Percentiles rank a stretch among this genome's conserved stretches.
Conservation (phyloP, 2,797 vertebrate species). For the Falco berigora region DNA sequence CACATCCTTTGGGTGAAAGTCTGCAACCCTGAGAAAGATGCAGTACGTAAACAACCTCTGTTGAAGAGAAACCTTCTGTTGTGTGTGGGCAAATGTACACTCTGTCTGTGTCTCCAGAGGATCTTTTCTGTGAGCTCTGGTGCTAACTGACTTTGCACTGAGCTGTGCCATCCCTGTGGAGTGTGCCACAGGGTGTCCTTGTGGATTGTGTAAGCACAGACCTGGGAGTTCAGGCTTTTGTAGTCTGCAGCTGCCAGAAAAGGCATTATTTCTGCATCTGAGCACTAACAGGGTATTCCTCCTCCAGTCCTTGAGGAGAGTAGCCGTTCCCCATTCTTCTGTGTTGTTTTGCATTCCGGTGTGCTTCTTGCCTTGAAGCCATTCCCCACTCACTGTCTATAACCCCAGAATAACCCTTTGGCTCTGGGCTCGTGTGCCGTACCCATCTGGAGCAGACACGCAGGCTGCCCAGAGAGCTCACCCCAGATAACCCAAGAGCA, state of each 20-base stretch:
- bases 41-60: slow-evolving; percentile 75
- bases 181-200: neutral
- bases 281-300: slow-evolving; percentile 12
- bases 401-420: neutral
- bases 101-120: neutral
- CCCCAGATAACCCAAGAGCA: neutral
- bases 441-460: neutral
- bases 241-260: neutral
- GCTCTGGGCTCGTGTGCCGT: rapidly evolving
- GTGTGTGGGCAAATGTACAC: neutral
- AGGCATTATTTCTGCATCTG: slow-evolving; percentile 15
- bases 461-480: neutral
- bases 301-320: neutral
- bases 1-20: slow-evolving; percentile 99
- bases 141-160: neutral
- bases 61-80: neutral
- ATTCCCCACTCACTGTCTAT: rapidly evolving
- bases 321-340: neutral
- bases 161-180: neutral
- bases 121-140: neutral
- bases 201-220: neutral
- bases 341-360: neutral
- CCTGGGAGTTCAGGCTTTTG: neutral
- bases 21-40: slow-evolving; percentile 97
- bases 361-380: neutral